Conservation (phyloP, 2,888 invertebrate species). For the Entomobrya proxima region DNA sequence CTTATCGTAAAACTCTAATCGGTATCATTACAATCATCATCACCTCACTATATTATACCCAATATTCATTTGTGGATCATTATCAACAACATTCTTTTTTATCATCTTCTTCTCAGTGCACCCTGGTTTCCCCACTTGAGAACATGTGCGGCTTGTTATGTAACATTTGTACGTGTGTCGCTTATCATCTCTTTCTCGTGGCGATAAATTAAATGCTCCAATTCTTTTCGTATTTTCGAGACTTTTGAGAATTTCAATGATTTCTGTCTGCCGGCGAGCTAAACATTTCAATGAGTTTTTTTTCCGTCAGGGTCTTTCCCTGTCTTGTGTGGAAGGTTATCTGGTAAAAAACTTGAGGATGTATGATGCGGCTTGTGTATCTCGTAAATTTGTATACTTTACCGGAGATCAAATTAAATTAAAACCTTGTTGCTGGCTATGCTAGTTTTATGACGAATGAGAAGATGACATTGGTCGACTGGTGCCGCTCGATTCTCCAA, state of each 20-base stretch:
- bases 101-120: no score
- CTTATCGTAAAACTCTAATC: conserved; percentile 22
- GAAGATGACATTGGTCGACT: conserved; percentile 23
- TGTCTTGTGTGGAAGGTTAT: neutral
- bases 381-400: no score
- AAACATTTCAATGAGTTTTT: neutral
- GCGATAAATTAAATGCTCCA: conserved; percentile 5
- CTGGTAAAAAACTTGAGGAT: neutral
- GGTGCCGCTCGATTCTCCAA: neutral
- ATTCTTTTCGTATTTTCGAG: neutral
- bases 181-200: no score
- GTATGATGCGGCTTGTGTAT: no score
- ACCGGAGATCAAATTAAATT: conserved; percentile 14
- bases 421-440: neutral
- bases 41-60: neutral
- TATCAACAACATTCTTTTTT: no score
- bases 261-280: neutral
- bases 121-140: neutral
- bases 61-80: no score
- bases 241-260: conserved; percentile 27
- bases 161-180: neutral
- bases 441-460: conserved; percentile 5
- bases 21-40: conserved; percentile 1
- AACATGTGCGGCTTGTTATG: neutral
- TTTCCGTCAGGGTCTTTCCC: neutral